Conservation (phyloP, 2,113 vertebrate genomes). For the Poicephalus gulielmi region DNA sequence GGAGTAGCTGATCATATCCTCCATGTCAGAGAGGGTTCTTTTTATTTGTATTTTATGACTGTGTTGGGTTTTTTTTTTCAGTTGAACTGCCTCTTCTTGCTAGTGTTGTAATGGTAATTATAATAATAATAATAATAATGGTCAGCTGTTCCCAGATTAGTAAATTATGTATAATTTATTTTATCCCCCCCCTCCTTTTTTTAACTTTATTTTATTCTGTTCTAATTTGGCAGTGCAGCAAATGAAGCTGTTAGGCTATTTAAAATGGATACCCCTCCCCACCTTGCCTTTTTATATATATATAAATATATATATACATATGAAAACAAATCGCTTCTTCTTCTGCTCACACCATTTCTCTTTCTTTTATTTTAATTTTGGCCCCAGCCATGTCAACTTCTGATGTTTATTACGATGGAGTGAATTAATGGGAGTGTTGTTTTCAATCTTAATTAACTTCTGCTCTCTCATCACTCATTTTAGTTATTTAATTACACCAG, state of each 20-base stretch:
- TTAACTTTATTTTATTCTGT: constrained; percentile 82
- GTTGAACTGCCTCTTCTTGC: constrained; percentile 92
- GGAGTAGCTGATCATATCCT: constrained; percentile 84
- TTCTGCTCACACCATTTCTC: constrained; percentile 61
- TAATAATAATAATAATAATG: constrained; percentile 88
- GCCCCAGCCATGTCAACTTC: constrained; percentile 76
- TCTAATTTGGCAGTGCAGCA: constrained; percentile 86
- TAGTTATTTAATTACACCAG: constrained; percentile 79
- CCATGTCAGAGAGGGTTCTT: constrained; percentile 81
- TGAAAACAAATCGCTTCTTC: constrained; percentile 66
- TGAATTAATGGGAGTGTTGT: constrained; percentile 80
- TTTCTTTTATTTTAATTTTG: constrained; percentile 78
- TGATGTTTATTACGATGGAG: constrained; percentile 76
- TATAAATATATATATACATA: constrained; percentile 78
- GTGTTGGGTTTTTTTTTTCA: constrained; percentile 78
- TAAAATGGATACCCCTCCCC: constrained; percentile 72
- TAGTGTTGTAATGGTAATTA: constrained; percentile 90
- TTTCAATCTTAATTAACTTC: constrained; percentile 77
- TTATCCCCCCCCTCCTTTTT: constrained; percentile 77
- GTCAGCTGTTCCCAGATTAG: constrained; percentile 94
- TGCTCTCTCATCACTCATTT: constrained; percentile 75
- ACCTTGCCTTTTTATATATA: constrained; percentile 61
- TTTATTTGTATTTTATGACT: constrained; percentile 89
- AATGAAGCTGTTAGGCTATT: constrained; percentile 90
- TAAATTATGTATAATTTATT: constrained; percentile 99